Evolutionary conservation across 2,797 vertebrate species (phyloP), one percentile per base, ranked within the genome.

Genomic region (Esox masquinongy): DNA sequence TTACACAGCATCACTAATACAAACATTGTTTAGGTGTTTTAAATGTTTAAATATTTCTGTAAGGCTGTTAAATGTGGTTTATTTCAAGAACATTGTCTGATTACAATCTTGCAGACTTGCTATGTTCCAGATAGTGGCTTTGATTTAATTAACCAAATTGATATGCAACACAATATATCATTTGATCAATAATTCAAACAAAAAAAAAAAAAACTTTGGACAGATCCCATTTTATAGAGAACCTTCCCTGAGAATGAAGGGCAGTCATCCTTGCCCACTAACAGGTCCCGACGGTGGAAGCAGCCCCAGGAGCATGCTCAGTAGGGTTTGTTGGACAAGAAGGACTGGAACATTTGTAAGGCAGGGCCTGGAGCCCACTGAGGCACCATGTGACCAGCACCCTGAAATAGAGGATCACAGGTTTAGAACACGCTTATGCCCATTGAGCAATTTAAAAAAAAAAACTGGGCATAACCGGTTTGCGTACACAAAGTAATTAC

Each of bases 321-420:
- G 76, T 92, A 93, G 43, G 68, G 6, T n/a, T 72, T 47, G 24
- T 92, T 91, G 36, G 88, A 90, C 74, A 95, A 64, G 79, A 94
- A 95, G 17, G 92, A 90, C 89, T 93, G 83, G 69, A 95, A 93
- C 93, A 95, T 92, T 50, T 94, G 87, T 19, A 93, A 77, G 53
- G 94, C 92, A 59, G 90, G 93, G 77, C 91, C 88, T 1, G 94
- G 94, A 83, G 94, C 93, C 94, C 94, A 95, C 87, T 95, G 94
- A 51, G 94, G 94, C 82, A 95, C 94, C 94, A 95, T 95, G 88
- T 95, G 94, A 83, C 94, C 94, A 1, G 93, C 93, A 34, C 94
- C 94, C 94, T 95, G 80, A n/a, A 70, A 78, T 14, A 79, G 11
- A 76, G 15, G 8, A 70, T 53, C 26, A 63, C 26, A 59, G 73